Evolutionary conservation across 2,888 invertebrate genomes (phyloP), one percentile per base, ranked within the genome.

Genomic region (Drosophila anceps): DNA sequence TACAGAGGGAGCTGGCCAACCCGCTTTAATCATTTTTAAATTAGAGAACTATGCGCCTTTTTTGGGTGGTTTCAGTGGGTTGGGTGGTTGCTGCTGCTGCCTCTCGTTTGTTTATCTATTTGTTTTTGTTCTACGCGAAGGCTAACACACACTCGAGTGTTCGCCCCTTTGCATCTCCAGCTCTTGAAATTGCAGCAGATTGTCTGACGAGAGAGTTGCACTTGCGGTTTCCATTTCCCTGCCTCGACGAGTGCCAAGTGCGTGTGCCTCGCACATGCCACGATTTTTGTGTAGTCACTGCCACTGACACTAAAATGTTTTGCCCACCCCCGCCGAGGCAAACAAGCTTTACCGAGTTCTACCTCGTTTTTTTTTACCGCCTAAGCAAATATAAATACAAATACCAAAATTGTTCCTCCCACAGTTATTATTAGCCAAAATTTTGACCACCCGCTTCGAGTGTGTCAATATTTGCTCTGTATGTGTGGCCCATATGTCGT

Each of bases 11-110:
- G 51, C 60, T 24, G 66, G 60, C 75, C 75, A 80, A 82, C 77
- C 86, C 75, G 89, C 82, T 91, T 90, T 91, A 91, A 90, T 90
- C 91, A 90, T 90, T 90, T 90, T 90, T 89, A 90, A 90, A 90
- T 90, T 89, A 89, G 85, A 87, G 80, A 81, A 78, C 79, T 76
- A 83, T 88, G 80, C 75, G 78, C 74, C 88, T 84, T 84, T 85
- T 86, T 46, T 20, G 48, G 48, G 5, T 29, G 48, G 48, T 48
- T 24, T 15, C 6, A 24, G 44, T 44, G 44, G 44, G 15, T 46
- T 24, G 44, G 46, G 50, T 44, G 57, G 63, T 51, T 61, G 55
- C 75, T 72, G 73, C 79, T 79, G 79, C 72, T 69, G 54, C 53
- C 37, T 10, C 39, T 76, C 76, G 77, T 79, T 87, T 90, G 87